These are phyloP conservation scores for Atopsyche davidsoni DNA, from an alignment of 1,140 invertebrate genomes.

Conservation along the genomic window DNA sequence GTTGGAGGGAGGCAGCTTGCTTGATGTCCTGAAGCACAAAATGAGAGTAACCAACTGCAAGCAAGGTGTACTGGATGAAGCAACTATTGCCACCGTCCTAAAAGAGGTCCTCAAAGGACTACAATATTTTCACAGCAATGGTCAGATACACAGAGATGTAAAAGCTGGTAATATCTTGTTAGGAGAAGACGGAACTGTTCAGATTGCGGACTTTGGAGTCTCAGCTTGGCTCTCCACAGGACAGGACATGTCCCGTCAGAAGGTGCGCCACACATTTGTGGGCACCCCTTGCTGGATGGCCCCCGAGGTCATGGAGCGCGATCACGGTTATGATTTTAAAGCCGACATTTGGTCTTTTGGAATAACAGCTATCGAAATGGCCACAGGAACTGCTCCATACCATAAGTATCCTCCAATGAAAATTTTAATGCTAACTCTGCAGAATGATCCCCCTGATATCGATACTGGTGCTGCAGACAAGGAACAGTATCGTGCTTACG, in stretches of 20 bases:
- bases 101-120: constrained; percentile 96
- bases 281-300: constrained; percentile 99
- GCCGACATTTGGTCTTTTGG: constrained; percentile 99
- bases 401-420: constrained; percentile 99
- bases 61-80: constrained; percentile 96
- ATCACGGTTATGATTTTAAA: constrained; percentile 98
- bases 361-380: constrained; percentile 98
- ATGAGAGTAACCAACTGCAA: constrained; percentile 86
- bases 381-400: constrained; percentile 96
- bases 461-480: constrained; percentile 94
- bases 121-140: constrained; percentile 98
- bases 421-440: constrained; percentile 94
- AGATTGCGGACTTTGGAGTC: constrained; percentile 94
- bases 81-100: constrained; percentile 96
- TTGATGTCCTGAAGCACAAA: constrained; percentile 98
- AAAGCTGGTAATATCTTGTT: constrained; percentile 98
- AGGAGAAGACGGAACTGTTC: constrained; percentile 96
- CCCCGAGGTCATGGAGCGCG: constrained; percentile 99
- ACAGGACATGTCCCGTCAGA: constrained; percentile 86
- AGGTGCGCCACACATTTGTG: constrained; percentile 94
- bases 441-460: constrained; percentile 96
- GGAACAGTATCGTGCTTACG: constrained; percentile 96
- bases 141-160: constrained; percentile 97
- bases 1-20: constrained; percentile 81
- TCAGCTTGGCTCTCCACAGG: constrained; percentile 90